Base-by-base conservation (phyloP, 2,797 vertebrate species). In the Varecia variegata region DNA sequence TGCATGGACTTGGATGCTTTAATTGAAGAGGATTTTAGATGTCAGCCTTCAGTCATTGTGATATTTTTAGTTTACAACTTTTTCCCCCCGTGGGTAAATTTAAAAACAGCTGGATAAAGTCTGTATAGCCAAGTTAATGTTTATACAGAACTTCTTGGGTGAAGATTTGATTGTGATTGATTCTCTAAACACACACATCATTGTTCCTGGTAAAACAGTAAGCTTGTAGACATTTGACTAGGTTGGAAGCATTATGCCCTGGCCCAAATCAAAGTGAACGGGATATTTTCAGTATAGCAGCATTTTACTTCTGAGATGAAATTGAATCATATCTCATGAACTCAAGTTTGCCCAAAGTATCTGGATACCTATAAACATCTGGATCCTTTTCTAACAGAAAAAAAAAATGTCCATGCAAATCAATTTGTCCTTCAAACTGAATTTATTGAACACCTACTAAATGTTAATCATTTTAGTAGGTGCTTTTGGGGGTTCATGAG, bases 1-100 rank as follows among this genome's bases (percentile, higher is more conserved):
- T 96, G 3, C 79, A 23, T 95, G 95, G 62, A 93, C 73, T 95
- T 81, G n/a, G 94, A 91, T 47, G 58, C 23, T 82, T 95, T 21
- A 83, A 88, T 35, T 94, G 60, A 76, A 87, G 54, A 94, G 96
- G 92, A 80, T 95, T 98, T 80, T 32, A 96, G 76, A 97, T 89
- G 77, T 97, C 94, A 96, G 35, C 10, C 67, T 97, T 95, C 17
- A 95, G 82, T 87, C 89, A 96, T 32, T 96, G 93, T 96, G 94
- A 95, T 96, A 89, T 97, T 81, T 98, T 98, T 96, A 96, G 38
- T 97, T 97, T 97, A 56, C 35, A 43, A 94, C 12, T 67, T 92
- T 43, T 23, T 9, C 1, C 54, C 54, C 23, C 52, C 11, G 70
- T 88, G 58, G 38, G 65, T 90, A 96, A 30, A 5, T 97, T 95